phyloP scores from a whole-genome alignment of 2,888 invertebrate genomes.

The Dynastes hyllus region DNA sequence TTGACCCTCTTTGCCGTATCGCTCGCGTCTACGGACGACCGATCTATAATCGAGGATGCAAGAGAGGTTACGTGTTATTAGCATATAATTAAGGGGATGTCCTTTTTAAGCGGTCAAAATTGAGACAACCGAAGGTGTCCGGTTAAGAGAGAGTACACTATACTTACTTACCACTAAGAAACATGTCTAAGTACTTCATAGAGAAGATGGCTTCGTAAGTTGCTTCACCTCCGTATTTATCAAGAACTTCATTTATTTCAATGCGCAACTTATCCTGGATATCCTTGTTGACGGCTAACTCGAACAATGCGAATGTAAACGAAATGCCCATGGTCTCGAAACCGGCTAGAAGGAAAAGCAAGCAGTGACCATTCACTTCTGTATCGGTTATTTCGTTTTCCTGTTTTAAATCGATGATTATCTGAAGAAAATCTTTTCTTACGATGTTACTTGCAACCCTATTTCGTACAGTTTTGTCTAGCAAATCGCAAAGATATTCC shows the following conservation, averaged over 20 bases:
- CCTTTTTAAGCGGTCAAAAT: too few relatives aligned
- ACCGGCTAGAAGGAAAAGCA: conserved; percentile 73
- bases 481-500: conserved; percentile 2
- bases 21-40: too few relatives aligned
- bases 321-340: conserved; percentile 72
- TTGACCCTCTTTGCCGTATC: too few relatives aligned
- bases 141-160: too few relatives aligned
- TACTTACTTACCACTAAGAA: conserved; percentile 61
- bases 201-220: conserved; percentile 71
- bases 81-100: too few relatives aligned
- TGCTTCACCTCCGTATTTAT: conserved; percentile 65
- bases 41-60: too few relatives aligned
- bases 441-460: conserved; percentile 17
- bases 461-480: conserved; percentile 21
- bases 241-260: conserved; percentile 68
- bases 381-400: conserved; percentile 72
- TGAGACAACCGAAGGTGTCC: too few relatives aligned
- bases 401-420: conserved; percentile 61
- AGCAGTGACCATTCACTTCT: conserved; percentile 61
- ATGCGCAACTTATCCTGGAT: conserved; percentile 69
- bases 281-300: conserved; percentile 70
- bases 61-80: too few relatives aligned
- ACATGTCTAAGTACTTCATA: conserved; percentile 71
- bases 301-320: conserved; percentile 71
- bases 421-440: conserved; percentile 48